A percentile compares a stretch with the other conserved stretches of the same genome.
Evolutionary conservation across 2,888 invertebrate species (phyloP).

Genomic region (Itoplectis maculator): DNA sequence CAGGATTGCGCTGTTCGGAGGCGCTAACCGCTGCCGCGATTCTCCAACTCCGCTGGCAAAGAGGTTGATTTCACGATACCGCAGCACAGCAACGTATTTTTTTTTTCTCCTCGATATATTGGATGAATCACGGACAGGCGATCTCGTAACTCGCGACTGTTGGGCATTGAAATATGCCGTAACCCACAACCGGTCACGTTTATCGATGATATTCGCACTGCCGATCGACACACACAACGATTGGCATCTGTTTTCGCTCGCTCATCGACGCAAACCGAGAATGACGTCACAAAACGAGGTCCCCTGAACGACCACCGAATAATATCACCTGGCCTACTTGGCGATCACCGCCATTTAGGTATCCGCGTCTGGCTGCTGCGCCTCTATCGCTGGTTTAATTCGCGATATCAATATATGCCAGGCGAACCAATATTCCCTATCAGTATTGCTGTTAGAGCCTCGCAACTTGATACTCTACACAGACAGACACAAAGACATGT

Average conservation of each 20-base stretch:
- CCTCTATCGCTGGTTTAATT: constrained; percentile 22
- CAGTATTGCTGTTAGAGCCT: constrained; percentile 35
- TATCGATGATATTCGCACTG: background rate
- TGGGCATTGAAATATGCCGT: constrained; percentile 7
- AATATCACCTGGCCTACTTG: background rate
- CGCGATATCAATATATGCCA: constrained; percentile 59
- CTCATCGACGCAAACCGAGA: background rate
- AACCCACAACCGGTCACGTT: background rate
- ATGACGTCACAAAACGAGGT: too few relatives aligned
- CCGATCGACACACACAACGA: constrained; percentile 2
- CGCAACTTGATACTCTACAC: background rate
- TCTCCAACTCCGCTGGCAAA: constrained; percentile 26
- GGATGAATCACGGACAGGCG: background rate
- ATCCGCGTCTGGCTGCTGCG: background rate
- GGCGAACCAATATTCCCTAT: constrained; percentile 58
- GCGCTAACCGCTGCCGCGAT: constrained; percentile 40
- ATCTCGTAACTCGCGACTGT: constrained; percentile 14
- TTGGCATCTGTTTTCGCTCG: background rate
- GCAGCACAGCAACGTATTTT: background rate
- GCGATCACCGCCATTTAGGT: background rate
- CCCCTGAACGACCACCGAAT: background rate
- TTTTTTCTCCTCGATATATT: constrained; percentile 31
- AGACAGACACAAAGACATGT: background rate
- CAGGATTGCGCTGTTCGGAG: background rate
- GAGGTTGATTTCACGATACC: constrained; percentile 46